A percentile compares a stretch with the other conserved stretches of the same genome.
These are phyloP conservation scores for Polietes domitor DNA, from an alignment of 2,888 invertebrate species.

Conservation along the genomic window DNA sequence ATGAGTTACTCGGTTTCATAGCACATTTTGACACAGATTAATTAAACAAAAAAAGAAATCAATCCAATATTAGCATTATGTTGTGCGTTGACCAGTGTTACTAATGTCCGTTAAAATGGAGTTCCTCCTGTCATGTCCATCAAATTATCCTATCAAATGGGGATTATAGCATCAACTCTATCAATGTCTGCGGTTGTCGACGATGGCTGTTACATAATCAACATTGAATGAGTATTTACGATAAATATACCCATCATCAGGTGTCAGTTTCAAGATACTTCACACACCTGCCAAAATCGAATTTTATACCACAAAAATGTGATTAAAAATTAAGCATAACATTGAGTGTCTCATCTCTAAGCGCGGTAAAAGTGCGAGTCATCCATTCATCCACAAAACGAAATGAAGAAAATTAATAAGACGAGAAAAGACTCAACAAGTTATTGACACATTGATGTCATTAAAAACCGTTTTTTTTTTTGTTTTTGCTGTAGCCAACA, in stretches of 20 bases:
- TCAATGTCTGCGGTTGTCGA: neutral
- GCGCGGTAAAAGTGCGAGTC: neutral
- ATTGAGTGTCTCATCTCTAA: neutral
- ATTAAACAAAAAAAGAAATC: no score
- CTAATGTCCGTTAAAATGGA: no score
- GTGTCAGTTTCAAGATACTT: neutral
- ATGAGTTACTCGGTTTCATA: no score
- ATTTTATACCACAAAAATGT: neutral
- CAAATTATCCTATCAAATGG: neutral
- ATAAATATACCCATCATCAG: neutral
- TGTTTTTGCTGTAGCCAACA: neutral
- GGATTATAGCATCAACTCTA: neutral
- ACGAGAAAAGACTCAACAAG: conserved; percentile 19
- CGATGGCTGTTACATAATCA: no score
- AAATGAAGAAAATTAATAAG: neutral
- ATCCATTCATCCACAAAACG: neutral
- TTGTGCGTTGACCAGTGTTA: no score
- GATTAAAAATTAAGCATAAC: conserved; percentile 6
- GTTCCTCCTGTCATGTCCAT: neutral
- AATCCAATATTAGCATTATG: no score
- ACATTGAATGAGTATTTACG: neutral
- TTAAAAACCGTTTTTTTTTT: conserved; percentile 29
- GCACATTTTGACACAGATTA: no score
- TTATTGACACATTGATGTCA: conserved; percentile 31
- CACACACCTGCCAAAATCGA: neutral